Conservation (phyloP, 1,140 invertebrate genomes). For the Dysdera silvatica region DNA sequence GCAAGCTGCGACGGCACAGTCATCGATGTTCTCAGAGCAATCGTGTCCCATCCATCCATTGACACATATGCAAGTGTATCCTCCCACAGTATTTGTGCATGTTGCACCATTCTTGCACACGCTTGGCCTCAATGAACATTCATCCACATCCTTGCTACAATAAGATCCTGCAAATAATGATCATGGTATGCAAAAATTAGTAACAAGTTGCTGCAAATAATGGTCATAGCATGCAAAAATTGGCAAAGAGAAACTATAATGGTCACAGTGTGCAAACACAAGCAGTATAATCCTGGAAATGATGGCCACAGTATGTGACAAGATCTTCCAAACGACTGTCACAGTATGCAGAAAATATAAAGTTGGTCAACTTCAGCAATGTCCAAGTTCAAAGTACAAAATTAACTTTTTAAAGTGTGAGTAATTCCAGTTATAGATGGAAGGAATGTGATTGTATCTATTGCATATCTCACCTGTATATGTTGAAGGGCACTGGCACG, state of each 20-base stretch:
- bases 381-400: too few species aligned
- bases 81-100: conserved; percentile 80
- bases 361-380: too few species aligned
- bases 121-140: conserved; percentile 53
- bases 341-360: too few species aligned
- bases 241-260: too few species aligned
- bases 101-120: conserved; percentile 91
- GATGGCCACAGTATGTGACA: too few species aligned
- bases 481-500: conserved; percentile 75
- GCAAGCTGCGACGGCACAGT: conserved; percentile 83
- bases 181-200: too few species aligned
- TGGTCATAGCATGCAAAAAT: too few species aligned
- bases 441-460: not conserved
- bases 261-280: too few species aligned
- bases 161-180: conserved; percentile 41
- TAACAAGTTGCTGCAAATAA: too few species aligned
- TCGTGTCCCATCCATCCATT: conserved; percentile 90
- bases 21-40: conserved; percentile 87
- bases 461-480: conserved; percentile 55
- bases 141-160: conserved; percentile 52
- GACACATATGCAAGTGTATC: conserved; percentile 91
- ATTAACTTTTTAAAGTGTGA: too few species aligned
- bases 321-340: too few species aligned
- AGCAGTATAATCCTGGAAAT: too few species aligned
- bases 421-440: not conserved